Evolutionary conservation across 2,113 vertebrate species (phyloP), one percentile per base, ranked within the genome.

Genomic region (Archocentrus centrarchus): DNA sequence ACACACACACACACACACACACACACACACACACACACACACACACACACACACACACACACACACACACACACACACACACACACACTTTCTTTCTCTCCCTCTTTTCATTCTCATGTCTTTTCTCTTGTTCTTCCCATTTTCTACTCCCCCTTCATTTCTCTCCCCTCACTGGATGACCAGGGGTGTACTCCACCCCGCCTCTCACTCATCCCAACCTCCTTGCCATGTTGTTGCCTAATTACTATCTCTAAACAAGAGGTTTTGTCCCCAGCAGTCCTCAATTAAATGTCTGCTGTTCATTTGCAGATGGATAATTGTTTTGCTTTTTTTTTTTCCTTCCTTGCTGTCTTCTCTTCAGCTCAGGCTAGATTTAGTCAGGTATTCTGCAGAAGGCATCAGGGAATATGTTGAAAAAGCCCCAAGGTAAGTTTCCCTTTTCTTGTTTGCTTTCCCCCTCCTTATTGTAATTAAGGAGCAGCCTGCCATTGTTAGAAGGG

Each of bases 281-380:
- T 89, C 83, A 91, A 88, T 88, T 82, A 85, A 90, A 79, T 86
- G 90, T 89, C 82, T 90, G 62, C 85, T 86, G 79, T 84, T 91
- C 75, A 85, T 90, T 89, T 47, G 4, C 86, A 89, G 86, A 90
- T 90, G 79, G 90, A 88, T 93, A 81, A 92, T 91, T 93, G 79
- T 86, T 89, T 86, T 82, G 22, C 22, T 22, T 22, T 15, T 15
- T 18, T 13, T 37, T 59, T 30, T 1, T 3, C 24, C 55, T 83
- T 86, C 55, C 64, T 87, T 20, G 1, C 37, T 81, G 75, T 81
- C 79, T 80, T 84, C 59, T 80, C 82, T 89, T 82, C 64, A 90
- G 83, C 86, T 84, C 30, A 85, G 76, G 79, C 79, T 85, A 89
- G 57, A 88, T 91, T 89, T 82, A 82, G 82, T 90, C 90, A 89